Percentiles rank a stretch among this genome's conserved stretches.
phyloP scores from a whole-genome alignment of 2,797 vertebrate species.

The Cossypha niveicapilla region DNA sequence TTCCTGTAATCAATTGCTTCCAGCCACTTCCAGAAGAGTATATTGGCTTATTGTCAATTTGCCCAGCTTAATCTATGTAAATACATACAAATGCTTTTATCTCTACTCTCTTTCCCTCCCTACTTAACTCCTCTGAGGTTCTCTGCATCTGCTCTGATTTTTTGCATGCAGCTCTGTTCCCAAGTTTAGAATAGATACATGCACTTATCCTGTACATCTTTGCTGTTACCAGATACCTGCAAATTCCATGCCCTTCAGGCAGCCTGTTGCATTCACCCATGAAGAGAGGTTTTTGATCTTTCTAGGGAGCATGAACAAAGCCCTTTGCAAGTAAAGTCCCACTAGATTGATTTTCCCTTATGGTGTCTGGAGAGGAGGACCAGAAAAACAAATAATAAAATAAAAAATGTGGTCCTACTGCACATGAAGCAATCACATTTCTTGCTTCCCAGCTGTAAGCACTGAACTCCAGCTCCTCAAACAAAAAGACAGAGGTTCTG shows the following conservation, averaged over 20 bases:
- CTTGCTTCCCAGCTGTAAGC: neutral
- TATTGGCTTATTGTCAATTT: constrained; percentile 19
- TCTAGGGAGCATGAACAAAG: neutral
- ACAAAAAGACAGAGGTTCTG: neutral
- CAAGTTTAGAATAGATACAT: neutral
- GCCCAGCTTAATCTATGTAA: constrained; percentile 20
- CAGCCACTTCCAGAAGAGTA: neutral
- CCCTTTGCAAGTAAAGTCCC: neutral
- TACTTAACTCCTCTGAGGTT: neutral
- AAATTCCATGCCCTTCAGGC: neutral
- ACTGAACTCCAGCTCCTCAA: neutral
- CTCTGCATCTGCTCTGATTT: neutral
- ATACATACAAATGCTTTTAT: constrained; percentile 28
- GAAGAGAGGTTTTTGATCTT: neutral
- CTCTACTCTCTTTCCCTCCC: neutral
- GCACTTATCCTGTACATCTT: neutral
- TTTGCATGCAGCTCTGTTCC: neutral
- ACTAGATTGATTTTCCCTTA: neutral
- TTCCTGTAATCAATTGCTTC: neutral
- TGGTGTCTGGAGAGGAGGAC: neutral
- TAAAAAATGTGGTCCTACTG: neutral
- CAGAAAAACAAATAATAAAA: neutral
- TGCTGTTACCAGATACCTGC: neutral
- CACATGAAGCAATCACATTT: neutral
- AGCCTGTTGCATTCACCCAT: neutral